phyloP scores from a whole-genome alignment of 2,113 vertebrate species.

The Brachypodius melanocephalos region DNA sequence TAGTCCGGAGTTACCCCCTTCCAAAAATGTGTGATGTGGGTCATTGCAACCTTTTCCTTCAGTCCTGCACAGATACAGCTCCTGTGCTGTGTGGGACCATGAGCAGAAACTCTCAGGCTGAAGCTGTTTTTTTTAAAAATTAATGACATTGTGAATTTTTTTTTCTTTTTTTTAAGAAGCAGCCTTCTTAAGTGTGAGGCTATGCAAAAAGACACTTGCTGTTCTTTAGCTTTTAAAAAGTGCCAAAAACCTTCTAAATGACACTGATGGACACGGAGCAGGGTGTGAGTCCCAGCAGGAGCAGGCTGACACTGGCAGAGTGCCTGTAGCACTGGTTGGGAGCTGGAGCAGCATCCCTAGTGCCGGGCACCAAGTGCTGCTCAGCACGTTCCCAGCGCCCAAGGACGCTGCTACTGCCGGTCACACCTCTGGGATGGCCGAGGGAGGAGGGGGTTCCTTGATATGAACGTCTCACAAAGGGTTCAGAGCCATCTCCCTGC shows the following conservation, averaged over 20 bases:
- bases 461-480: rapidly evolving
- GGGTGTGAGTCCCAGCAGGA: background rate
- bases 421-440: background rate
- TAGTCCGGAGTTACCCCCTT: background rate
- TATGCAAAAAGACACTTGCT: rapidly evolving
- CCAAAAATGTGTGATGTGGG: rapidly evolving
- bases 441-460: rapidly evolving
- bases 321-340: rapidly evolving
- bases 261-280: rapidly evolving
- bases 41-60: rapidly evolving
- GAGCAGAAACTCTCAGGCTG: background rate
- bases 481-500: background rate
- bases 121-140: background rate
- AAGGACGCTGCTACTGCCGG: background rate
- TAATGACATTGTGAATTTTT: rapidly evolving
- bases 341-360: background rate
- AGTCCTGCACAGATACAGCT: background rate
- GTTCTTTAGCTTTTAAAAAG: background rate
- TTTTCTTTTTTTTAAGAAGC: background rate
- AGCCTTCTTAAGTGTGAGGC: background rate
- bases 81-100: background rate
- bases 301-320: background rate
- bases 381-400: background rate
- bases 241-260: background rate
- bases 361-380: background rate